phyloP scores from a whole-genome alignment of 2,113 vertebrate genomes.

The Eptesicus fuscus region DNA sequence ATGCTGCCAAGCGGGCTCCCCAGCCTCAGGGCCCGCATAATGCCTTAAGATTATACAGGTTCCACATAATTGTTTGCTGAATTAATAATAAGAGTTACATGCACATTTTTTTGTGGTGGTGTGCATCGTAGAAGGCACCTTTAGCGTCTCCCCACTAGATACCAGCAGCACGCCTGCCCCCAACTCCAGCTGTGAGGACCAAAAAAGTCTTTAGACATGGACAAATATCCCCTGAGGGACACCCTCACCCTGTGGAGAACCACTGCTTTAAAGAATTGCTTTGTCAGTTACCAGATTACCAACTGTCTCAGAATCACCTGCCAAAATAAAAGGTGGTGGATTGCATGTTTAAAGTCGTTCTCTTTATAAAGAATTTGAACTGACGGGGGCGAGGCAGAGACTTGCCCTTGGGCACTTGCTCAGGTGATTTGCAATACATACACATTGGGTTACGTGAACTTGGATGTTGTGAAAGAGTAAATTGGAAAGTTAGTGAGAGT shows the following conservation, averaged over 20 bases:
- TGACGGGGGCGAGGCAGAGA: fast-evolving
- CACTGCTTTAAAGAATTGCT: neutral
- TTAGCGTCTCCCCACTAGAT: neutral
- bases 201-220: neutral
- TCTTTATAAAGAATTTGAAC: neutral
- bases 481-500: neutral
- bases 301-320: neutral
- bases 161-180: neutral
- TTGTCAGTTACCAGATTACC: neutral
- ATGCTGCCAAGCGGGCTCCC: neutral
- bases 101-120: neutral
- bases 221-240: neutral
- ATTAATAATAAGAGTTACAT: neutral
- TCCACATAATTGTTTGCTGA: neutral
- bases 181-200: neutral
- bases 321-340: neutral
- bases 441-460: neutral
- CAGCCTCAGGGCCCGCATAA: too few relatives aligned
- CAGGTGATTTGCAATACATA: neutral
- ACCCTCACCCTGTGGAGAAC: neutral
- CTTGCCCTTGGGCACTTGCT: neutral
- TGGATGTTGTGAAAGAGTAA: neutral
- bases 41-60: neutral
- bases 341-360: neutral
- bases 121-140: neutral